Conservation (phyloP, 2,797 vertebrate genomes). For the Phataginus tetradactyla region DNA sequence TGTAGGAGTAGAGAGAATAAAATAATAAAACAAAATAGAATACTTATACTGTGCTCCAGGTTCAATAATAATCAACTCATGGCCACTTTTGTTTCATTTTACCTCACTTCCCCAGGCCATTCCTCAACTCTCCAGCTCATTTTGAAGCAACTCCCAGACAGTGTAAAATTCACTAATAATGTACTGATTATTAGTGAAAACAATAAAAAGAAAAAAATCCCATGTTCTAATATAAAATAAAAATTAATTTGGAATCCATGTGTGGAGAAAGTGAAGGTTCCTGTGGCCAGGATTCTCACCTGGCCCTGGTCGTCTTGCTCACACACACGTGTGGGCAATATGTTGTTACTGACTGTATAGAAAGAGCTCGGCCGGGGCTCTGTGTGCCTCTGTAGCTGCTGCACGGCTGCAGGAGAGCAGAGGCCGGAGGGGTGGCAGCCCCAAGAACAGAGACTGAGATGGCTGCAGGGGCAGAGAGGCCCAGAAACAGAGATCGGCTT, state of each 20-base stretch:
- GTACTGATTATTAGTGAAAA: background rate
- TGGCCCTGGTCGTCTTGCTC: too few relatives aligned
- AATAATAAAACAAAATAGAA: background rate
- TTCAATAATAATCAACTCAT: background rate
- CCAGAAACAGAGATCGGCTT: too few relatives aligned
- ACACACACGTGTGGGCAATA: too few relatives aligned
- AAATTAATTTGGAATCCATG: conserved; percentile 19
- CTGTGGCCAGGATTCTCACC: too few relatives aligned
- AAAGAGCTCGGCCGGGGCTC: too few relatives aligned
- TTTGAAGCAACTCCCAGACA: conserved; percentile 31
- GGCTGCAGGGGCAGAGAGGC: too few relatives aligned
- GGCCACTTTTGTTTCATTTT: background rate
- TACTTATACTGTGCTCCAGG: background rate
- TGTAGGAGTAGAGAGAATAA: background rate
- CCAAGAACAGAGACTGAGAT: too few relatives aligned
- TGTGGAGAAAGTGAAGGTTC: too few relatives aligned
- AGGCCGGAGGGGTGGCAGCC: too few relatives aligned
- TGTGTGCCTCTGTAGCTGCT: too few relatives aligned
- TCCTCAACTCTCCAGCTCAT: background rate
- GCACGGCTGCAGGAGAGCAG: too few relatives aligned
- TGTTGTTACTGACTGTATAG: too few relatives aligned
- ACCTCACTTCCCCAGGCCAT: background rate
- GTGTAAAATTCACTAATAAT: background rate
- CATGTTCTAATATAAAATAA: conserved; percentile 8
- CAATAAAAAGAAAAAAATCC: background rate